Conservation (phyloP, 2,113 vertebrate species). For the Epinephelus moara region DNA sequence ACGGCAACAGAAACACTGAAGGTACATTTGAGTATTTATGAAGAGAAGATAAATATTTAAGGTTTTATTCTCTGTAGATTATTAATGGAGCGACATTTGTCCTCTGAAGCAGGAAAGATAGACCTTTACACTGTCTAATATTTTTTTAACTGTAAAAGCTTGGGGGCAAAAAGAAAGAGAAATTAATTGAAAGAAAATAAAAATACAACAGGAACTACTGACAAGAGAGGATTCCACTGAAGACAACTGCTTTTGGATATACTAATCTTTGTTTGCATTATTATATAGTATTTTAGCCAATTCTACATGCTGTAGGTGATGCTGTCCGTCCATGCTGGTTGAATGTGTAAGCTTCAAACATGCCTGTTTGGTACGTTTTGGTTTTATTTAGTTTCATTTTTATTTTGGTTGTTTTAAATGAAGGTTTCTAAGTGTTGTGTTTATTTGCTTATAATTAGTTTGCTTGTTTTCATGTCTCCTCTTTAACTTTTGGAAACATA, state of each 20-base stretch:
- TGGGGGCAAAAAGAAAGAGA: conserved; percentile 16
- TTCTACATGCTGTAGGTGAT: conserved; percentile 63
- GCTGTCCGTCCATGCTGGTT: conserved; percentile 73
- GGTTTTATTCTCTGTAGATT: conserved; percentile 60
- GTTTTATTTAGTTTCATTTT: conserved; percentile 59
- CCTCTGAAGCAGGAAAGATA: conserved; percentile 28
- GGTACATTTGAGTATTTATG: conserved; percentile 93
- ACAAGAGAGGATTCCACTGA: conserved; percentile 65
- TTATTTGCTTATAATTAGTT: conserved; percentile 52
- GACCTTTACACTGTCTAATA: conserved; percentile 8
- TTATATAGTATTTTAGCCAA: conserved; percentile 69
- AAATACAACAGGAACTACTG: conserved; percentile 68
- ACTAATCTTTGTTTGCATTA: conserved; percentile 57
- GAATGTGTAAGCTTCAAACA: conserved; percentile 68
- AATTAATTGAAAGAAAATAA: conserved; percentile 42
- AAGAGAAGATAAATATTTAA: conserved; percentile 85
- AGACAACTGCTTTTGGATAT: conserved; percentile 62
- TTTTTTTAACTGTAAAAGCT: conserved; percentile 12
- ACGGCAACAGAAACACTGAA: conserved; percentile 81
- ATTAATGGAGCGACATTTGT: conserved; percentile 22
- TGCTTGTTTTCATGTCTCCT: conserved; percentile 30
- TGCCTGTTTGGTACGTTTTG: conserved; percentile 70
- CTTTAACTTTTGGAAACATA: conserved; percentile 34
- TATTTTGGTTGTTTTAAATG: conserved; percentile 69
- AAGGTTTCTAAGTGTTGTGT: conserved; percentile 73